Evolutionary conservation across 2,113 vertebrate genomes (phyloP), one percentile per base, ranked within the genome.

Genomic region (Pomatorhinus ruficollis): DNA sequence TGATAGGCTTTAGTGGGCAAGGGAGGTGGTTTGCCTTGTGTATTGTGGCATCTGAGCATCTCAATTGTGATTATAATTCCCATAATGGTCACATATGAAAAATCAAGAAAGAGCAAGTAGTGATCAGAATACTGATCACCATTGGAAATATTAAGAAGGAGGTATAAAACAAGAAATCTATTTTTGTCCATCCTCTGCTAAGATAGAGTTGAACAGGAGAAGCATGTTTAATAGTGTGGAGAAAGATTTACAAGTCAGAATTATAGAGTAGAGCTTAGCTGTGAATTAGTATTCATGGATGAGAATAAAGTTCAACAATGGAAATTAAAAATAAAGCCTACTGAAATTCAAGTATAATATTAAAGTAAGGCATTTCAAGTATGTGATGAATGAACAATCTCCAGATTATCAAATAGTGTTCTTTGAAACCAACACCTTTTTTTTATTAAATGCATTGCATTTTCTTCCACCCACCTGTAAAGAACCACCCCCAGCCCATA

Each of bases 301-400:
- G 33, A 72, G 68, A 91, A 63, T 77, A 50, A 90, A 82, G 49
- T 75, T 95, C 78, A 82, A 15, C 39, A 85, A 47, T 20, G 15
- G 44, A 86, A 87, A 78, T 87, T 23, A 64, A 84, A 93, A 87
- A 89, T 74, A 75, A 90, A 90, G 30, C 65, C 27, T 95, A 18
- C 35, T 82, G 78, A 66, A 90, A 82, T 82, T 76, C 31, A 45
- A 37, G 17, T 45, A 19, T 45, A 33, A 19, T 47, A 24, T 75
- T 52, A 28, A 88, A 87, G 53, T 47, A 24, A 70, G 69, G 15
- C n/a, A 44, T 81, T 86, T 70, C 42, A 81, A 69, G 47, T 81
- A 50, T 78, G 31, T 45, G 52, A 70, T 74, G 69, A 65, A 72
- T 83, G 76, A 83, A 53, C 20, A 25, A 42, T 78, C 64, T 72